phyloP scores from a whole-genome alignment of 2,888 invertebrate genomes.

The Sarcophaga variegata region DNA sequence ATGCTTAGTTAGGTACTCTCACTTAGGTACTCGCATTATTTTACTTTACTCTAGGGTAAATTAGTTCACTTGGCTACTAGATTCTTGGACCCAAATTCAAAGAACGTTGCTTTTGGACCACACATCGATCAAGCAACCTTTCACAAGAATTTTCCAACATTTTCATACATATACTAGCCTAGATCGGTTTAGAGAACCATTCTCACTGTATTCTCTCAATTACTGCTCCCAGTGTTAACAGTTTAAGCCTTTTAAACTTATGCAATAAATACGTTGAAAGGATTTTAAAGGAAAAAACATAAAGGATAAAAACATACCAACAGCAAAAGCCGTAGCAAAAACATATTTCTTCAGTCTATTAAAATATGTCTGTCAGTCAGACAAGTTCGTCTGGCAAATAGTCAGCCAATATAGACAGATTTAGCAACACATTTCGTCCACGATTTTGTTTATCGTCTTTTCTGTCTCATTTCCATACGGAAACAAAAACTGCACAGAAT shows the following conservation, averaged over 20 bases:
- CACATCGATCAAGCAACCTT: no score
- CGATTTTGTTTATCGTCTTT: background rate
- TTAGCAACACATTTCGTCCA: conserved; percentile 15
- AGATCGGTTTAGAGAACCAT: background rate
- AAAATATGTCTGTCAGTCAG: background rate
- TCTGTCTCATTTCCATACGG: conserved; percentile 58
- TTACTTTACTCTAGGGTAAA: no score
- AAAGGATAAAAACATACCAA: background rate
- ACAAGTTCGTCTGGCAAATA: background rate
- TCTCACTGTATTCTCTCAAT: background rate
- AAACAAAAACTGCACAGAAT: conserved; percentile 22
- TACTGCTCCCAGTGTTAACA: background rate
- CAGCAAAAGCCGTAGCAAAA: background rate
- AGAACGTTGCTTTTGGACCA: no score
- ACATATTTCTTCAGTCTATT: conserved; percentile 20
- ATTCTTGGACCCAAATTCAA: no score
- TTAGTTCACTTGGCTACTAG: no score
- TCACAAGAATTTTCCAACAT: background rate
- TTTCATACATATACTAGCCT: background rate
- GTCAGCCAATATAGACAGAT: background rate
- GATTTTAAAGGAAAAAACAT: background rate
- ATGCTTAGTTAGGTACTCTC: no score
- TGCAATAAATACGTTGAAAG: conserved; percentile 46
- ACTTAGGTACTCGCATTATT: no score
- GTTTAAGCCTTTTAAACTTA: conserved; percentile 26